A percentile compares a stretch with the other conserved stretches of the same genome.
Conservation (phyloP, 2,797 vertebrate genomes). For the Spea hammondii region DNA sequence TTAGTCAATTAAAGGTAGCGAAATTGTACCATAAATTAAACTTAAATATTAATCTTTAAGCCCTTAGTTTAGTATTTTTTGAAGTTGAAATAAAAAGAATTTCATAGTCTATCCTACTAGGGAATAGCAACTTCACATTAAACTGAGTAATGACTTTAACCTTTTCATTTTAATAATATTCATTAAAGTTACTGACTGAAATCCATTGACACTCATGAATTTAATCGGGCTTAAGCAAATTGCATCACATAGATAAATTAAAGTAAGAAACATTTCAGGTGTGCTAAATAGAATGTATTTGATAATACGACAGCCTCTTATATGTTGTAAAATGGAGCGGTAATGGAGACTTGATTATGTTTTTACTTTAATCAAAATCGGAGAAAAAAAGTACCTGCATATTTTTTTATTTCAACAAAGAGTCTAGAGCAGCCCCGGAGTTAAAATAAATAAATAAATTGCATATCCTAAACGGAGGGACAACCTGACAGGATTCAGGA, state of each 20-base stretch:
- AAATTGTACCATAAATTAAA: not conserved
- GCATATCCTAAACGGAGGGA: no score
- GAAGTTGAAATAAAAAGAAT: not conserved
- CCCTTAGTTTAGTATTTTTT: not conserved
- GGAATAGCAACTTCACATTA: conserved; percentile 1
- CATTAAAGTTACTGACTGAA: conserved; percentile 12
- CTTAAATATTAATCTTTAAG: not conserved
- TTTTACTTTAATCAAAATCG: no score
- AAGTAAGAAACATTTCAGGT: not conserved
- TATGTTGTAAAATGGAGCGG: no score
- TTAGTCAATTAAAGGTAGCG: not conserved
- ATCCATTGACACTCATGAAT: conserved; percentile 4
- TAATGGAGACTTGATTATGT: no score
- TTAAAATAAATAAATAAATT: no score
- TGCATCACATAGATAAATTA: conserved; percentile 1
- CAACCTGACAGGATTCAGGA: no score
- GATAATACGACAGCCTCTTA: no score
- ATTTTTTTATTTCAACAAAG: no score
- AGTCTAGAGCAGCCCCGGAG: no score
- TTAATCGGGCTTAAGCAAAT: conserved; percentile 6
- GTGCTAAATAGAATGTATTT: not conserved
- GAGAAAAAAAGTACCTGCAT: no score
- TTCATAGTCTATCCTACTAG: not conserved
- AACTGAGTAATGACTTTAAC: conserved; percentile 15
- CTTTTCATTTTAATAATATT: conserved; percentile 25